A percentile compares a stretch with the other conserved stretches of the same genome.
phyloP scores from a whole-genome alignment of 2,797 vertebrate genomes.

The Anguilla megastoma region DNA sequence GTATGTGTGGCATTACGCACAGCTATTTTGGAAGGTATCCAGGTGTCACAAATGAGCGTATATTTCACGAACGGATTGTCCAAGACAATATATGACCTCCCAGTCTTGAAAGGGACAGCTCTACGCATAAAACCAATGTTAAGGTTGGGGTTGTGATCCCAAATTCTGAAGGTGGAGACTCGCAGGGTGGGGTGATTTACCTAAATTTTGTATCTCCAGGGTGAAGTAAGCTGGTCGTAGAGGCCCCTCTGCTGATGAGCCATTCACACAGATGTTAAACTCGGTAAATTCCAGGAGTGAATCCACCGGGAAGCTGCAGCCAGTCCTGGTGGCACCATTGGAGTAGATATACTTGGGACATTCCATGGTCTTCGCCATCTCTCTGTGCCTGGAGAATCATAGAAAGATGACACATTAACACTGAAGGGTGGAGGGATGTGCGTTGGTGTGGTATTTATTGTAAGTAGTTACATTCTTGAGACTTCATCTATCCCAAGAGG shows the following conservation, averaged over 20 bases:
- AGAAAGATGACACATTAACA: background rate
- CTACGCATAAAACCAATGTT: no score
- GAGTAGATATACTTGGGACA: constrained; percentile 61
- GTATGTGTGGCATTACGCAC: no score
- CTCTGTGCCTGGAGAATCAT: constrained; percentile 60
- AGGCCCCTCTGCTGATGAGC: constrained; percentile 55
- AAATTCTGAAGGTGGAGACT: no score
- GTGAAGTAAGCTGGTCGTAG: constrained; percentile 56
- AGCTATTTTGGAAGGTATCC: no score
- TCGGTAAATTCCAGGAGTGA: constrained; percentile 63
- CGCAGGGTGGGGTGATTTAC: constrained; percentile 46
- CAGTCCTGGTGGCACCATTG: constrained; percentile 37
- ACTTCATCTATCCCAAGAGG: background rate
- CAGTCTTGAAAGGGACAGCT: no score
- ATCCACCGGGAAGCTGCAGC: constrained; percentile 62
- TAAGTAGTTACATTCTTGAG: background rate
- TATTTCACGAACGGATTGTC: no score
- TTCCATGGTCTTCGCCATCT: constrained; percentile 57
- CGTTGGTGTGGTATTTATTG: no score
- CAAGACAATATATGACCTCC: no score
- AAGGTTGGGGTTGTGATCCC: no score
- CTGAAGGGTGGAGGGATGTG: background rate
- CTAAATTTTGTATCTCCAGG: constrained; percentile 69
- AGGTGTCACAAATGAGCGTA: no score
- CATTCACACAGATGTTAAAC: constrained; percentile 72